Base-by-base conservation (phyloP, 1,140 invertebrate species). In the Nymphalis io region DNA sequence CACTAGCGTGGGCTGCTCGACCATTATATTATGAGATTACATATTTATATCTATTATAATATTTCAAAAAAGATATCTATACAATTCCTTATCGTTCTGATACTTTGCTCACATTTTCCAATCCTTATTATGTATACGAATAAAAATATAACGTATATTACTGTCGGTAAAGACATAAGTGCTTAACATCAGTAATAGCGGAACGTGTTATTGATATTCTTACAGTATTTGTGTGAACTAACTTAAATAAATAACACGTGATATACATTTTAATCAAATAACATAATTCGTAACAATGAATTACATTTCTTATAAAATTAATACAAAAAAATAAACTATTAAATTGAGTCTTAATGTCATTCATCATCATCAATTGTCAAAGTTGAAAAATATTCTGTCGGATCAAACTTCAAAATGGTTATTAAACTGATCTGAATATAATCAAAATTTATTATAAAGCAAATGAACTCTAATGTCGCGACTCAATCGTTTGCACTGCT, bases 81-180 rank as follows among this genome's bases (percentile, higher is more conserved):
- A 20, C 21, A 57, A n/a, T n/a, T n/a, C n/a, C 33, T 44, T 46
- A 48, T 55, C 51, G 16, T 44, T 60, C 58, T 44, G 38, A 57
- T 57, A 44, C 23, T 60, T 40, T 44, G 61, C 67, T 68, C 67
- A 62, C 59, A 38, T 68, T 44, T 53, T 61, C 67, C 60, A 57
- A 57, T 58, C 67, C 60, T 21, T 46, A n/a, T n/a, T n/a, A n/a
- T 4, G 21, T 33, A 13, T 3, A n/a, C 5, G 16, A 27, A 55
- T 27, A 27, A 20, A 1, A 55, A 55, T 23, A 27, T 1, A 1
- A 20, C 48, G 18, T 51, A 15, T n/a, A n/a, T n/a, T n/a, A n/a
- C n/a, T n/a, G n/a, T n/a, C n/a, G n/a, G n/a, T n/a, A n/a, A n/a
- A n/a, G n/a, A n/a, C n/a, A n/a, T n/a, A n/a, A n/a, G n/a, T n/a